A percentile compares a stretch with the other conserved stretches of the same genome.
Conservation (phyloP, 2,797 vertebrate species). For the Streptopelia turtur region DNA sequence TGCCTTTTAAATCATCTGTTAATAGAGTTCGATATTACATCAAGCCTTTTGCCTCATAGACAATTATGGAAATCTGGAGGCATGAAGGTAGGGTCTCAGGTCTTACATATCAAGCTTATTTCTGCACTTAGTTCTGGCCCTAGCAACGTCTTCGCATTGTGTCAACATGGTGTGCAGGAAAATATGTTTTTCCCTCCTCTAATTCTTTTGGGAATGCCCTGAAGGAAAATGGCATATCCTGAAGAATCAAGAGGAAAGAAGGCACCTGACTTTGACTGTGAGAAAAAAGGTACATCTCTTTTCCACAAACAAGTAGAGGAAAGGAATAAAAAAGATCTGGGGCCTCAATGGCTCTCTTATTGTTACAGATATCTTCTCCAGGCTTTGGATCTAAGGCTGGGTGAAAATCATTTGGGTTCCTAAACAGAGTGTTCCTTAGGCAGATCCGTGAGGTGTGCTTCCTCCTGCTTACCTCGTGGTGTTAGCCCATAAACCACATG, state of each 20-base stretch:
- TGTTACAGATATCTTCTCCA: not conserved
- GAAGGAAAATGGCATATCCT: not conserved
- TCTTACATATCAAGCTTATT: slow-evolving; percentile 28
- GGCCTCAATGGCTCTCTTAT: not conserved
- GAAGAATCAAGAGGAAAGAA: not conserved
- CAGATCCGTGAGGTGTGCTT: not conserved
- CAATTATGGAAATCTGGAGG: not conserved
- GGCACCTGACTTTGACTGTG: not conserved
- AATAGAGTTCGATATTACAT: not conserved
- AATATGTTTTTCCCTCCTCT: not conserved
- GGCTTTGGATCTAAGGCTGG: not conserved
- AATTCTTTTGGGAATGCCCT: not conserved
- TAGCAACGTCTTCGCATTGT: not conserved
- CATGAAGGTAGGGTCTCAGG: not conserved
- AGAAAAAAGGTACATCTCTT: not conserved
- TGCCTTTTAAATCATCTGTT: not conserved
- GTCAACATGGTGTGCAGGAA: not conserved
- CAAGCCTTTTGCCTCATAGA: slow-evolving; percentile 3
- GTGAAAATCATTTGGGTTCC: not conserved
- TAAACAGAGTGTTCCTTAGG: not conserved
- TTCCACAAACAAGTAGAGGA: not conserved
- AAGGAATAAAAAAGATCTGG: not conserved
- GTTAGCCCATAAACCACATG: not conserved
- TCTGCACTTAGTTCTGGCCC: slow-evolving; percentile 19
- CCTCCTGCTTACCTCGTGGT: not conserved